phyloP scores from a whole-genome alignment of 2,797 vertebrate species.

The Thamnophis elegans region DNA sequence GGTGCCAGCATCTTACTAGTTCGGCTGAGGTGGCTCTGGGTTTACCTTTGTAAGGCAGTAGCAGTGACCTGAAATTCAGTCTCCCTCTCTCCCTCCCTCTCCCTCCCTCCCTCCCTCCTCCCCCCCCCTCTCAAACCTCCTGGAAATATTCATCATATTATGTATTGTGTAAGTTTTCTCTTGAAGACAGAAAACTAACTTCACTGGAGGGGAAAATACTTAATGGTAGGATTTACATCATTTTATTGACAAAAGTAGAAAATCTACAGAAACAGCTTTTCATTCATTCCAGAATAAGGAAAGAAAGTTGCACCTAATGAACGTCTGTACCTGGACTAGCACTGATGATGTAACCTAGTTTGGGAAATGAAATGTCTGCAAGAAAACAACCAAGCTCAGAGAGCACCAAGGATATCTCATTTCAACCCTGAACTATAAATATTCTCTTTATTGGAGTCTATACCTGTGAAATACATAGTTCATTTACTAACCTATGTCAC shows the following conservation, averaged over 20 bases:
- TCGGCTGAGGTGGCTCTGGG: neutral
- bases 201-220: neutral
- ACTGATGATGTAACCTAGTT: neutral
- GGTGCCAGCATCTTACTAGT: neutral
- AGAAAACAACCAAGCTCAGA: neutral
- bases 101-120: too few relatives aligned
- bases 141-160: neutral
- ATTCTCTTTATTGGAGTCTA: neutral
- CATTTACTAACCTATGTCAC: neutral
- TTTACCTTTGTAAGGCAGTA: neutral
- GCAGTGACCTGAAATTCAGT: neutral
- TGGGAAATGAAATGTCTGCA: neutral
- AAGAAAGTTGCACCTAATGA: neutral
- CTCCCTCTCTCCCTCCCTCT: too few relatives aligned
- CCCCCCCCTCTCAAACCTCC: too few relatives aligned
- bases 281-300: neutral
- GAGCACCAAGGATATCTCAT: neutral
- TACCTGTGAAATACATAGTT: neutral
- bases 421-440: neutral
- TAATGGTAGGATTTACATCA: neutral
- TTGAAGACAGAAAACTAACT: neutral
- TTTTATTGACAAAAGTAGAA: neutral
- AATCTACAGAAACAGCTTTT: neutral
- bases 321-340: neutral
- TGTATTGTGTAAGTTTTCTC: fast-evolving